These are phyloP conservation scores for Orcinus orca DNA, from an alignment of 2,113 vertebrate species.

Conservation along the genomic window DNA sequence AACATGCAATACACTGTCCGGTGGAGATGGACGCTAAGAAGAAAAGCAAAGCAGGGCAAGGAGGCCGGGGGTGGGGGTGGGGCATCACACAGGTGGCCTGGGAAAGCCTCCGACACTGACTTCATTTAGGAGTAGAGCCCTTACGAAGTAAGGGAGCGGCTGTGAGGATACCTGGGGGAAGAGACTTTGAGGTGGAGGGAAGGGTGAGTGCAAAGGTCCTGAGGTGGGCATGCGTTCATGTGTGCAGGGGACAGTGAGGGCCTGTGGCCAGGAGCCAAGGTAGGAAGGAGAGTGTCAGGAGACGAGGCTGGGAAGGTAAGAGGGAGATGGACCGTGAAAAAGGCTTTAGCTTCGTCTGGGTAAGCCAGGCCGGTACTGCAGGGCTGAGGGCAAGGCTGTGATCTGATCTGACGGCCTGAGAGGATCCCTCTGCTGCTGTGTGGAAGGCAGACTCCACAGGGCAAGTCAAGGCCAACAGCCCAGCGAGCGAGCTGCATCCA, in stretches of 20 bases:
- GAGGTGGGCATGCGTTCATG: neutral
- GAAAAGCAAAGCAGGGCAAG: neutral
- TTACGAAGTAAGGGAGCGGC: rapidly evolving
- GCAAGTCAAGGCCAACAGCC: neutral
- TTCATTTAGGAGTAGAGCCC: neutral
- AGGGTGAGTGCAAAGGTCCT: neutral
- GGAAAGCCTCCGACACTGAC: neutral
- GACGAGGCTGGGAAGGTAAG: neutral
- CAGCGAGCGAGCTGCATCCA: neutral
- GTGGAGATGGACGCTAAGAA: neutral
- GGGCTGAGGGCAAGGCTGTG: neutral
- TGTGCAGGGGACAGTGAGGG: neutral
- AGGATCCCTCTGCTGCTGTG: neutral
- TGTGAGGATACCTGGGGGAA: neutral
- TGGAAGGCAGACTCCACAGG: neutral
- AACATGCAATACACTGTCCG: neutral
- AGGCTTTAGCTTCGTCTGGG: neutral
- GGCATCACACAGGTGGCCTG: neutral
- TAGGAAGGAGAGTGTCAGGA: neutral
- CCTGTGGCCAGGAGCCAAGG: neutral
- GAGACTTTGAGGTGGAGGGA: neutral
- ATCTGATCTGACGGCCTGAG: neutral
- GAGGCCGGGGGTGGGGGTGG: neutral
- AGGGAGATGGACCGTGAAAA: neutral
- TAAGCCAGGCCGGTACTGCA: neutral